These are phyloP conservation scores for Gallinago nigripennis DNA, from an alignment of 2,797 vertebrate species.

Conservation along the genomic window DNA sequence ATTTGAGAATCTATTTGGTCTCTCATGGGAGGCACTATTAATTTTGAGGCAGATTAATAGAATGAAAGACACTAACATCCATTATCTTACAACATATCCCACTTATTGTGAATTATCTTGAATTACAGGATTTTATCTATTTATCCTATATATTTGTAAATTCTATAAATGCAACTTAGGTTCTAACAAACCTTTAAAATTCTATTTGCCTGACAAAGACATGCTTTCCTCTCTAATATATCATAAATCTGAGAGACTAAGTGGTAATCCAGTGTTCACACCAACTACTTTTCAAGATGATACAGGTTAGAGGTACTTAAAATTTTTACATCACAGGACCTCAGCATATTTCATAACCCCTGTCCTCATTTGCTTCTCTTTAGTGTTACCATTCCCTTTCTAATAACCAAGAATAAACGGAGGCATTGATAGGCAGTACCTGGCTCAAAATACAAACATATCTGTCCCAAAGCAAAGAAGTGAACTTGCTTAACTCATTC, in stretches of 20 bases:
- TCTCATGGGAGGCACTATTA: neutral
- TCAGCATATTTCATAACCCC: neutral
- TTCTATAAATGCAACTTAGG: neutral
- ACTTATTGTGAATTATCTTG: neutral
- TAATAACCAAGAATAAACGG: neutral
- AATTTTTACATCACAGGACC: neutral
- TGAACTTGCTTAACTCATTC: neutral
- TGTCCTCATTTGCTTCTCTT: neutral
- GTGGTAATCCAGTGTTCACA: neutral
- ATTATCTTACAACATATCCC: neutral
- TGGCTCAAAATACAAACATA: neutral
- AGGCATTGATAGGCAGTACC: neutral
- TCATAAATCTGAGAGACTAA: neutral
- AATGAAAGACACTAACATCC: neutral
- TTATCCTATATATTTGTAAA: neutral
- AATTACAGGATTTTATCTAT: neutral
- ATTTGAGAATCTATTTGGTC: neutral
- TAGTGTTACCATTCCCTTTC: neutral
- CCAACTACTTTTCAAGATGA: neutral
- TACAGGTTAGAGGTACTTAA: neutral
- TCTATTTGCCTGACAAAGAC: neutral
- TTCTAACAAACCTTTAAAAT: neutral
- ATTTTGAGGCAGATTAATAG: neutral
- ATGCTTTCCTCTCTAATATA: neutral
- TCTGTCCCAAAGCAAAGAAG: neutral